phyloP scores from a whole-genome alignment of 1,140 invertebrate genomes.

The Euura saliciscinereae region DNA sequence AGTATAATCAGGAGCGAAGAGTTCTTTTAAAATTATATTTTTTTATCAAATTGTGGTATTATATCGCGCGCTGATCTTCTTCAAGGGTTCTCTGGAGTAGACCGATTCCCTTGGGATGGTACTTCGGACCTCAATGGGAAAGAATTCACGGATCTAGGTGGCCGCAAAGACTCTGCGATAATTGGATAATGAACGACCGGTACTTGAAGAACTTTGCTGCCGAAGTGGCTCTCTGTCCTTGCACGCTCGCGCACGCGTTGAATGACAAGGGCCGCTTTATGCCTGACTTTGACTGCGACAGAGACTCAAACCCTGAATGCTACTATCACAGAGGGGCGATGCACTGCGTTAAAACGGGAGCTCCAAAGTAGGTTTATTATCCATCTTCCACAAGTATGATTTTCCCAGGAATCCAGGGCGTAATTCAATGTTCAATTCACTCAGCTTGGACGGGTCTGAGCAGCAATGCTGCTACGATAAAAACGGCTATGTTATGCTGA shows the following conservation, averaged over 20 bases:
- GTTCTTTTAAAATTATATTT: background rate
- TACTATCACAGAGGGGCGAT: constrained; percentile 85
- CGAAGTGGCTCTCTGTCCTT: constrained; percentile 88
- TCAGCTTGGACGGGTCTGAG: constrained; percentile 85
- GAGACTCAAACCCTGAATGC: constrained; percentile 88
- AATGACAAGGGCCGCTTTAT: constrained; percentile 91
- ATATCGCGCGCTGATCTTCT: constrained; percentile 21
- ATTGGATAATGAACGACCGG: constrained; percentile 87
- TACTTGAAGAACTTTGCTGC: constrained; percentile 89
- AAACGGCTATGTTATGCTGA: constrained; percentile 87
- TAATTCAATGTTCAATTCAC: constrained; percentile 16
- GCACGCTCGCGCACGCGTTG: constrained; percentile 87
- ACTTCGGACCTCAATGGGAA: constrained; percentile 89
- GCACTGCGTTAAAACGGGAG: constrained; percentile 91
- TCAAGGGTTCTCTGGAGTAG: constrained; percentile 83
- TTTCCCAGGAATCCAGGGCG: background rate
- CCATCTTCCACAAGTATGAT: background rate
- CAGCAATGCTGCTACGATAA: constrained; percentile 98
- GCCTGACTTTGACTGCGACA: constrained; percentile 91
- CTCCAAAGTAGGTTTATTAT: constrained; percentile 78
- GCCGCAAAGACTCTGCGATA: constrained; percentile 81
- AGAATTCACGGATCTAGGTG: constrained; percentile 76
- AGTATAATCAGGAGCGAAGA: constrained; percentile 53
- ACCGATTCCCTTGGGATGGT: constrained; percentile 91
- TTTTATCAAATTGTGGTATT: background rate